Base-by-base conservation (phyloP, 1,140 invertebrate species). In the Pseudachorutes palmiensis region DNA sequence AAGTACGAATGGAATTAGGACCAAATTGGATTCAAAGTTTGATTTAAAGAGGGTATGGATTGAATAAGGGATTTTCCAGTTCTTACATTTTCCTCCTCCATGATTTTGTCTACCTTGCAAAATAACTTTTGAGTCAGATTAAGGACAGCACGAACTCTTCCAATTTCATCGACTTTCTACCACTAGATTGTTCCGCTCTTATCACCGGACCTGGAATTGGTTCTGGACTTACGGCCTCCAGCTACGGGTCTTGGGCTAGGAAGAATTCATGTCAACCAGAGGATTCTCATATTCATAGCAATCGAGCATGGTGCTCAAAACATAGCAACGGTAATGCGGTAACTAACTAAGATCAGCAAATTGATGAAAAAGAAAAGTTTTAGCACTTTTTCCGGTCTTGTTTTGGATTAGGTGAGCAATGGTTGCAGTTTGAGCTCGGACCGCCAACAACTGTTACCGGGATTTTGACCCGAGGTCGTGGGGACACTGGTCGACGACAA, bases 381-480 rank as follows among this genome's bases (percentile, higher is more conserved):
- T n/a, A n/a, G n/a, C n/a, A n/a, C n/a, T n/a, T n/a, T n/a, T n/a
- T n/a, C n/a, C n/a, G n/a, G n/a, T n/a, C n/a, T n/a, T 45, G 9
- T 45, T 45, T 45, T 45, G 19, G 19, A 45, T 45, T 66, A 84
- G 83, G 78, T 26, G 76, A 81, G 9, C 81, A 84, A 68, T 85
- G 83, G 83, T 74, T 85, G 2, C 82, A 84, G 74, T 77, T 83
- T 31, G 83, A 84, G 72, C 74, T 85, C 12, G 83, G 83, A 1
- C 82, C 82, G 1, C 82, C 83, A 0, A 82, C 81, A 24, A 75
- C 78, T 28, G 78, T 85, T 2, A 83, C 83, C 1, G 83, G 81
- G 2, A 73, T 84, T 16, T 73, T 83, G 2, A 83, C 81, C 1
- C 81, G 80, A 66, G 83, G 83, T n/a, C 75, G 82, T 63, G 82